phyloP scores from a whole-genome alignment of 2,888 invertebrate genomes.

The Dryocosmus kuriphilus region DNA sequence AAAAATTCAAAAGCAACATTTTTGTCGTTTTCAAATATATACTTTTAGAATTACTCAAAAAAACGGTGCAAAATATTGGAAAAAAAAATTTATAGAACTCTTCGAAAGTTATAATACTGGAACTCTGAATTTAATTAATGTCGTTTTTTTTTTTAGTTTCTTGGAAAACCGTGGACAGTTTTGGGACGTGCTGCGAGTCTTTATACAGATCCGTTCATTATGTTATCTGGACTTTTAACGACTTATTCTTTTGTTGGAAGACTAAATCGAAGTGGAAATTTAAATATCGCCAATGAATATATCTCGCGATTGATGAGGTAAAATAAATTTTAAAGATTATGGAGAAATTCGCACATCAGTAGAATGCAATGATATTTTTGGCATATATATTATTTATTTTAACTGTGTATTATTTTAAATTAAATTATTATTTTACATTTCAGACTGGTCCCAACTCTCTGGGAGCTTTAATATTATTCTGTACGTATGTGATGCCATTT shows the following conservation, averaged over 20 bases:
- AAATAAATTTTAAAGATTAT: conserved; percentile 1
- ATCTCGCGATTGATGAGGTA: conserved; percentile 81
- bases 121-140: not conserved
- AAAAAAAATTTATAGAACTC: too few relatives aligned
- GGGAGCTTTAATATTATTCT: conserved; percentile 83
- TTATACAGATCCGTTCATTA: conserved; percentile 86
- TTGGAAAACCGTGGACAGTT: conserved; percentile 84
- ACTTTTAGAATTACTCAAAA: too few relatives aligned
- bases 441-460: conserved; percentile 83
- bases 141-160: conserved; percentile 73
- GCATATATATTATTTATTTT: conserved; percentile 18
- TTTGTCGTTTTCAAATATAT: too few relatives aligned
- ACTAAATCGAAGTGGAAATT: conserved; percentile 79
- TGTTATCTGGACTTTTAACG: conserved; percentile 84
- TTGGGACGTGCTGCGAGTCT: conserved; percentile 84
- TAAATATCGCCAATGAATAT: conserved; percentile 82
- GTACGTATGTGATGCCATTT: conserved; percentile 83
- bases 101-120: not conserved
- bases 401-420: conserved; percentile 22
- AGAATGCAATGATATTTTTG: too few relatives aligned
- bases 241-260: conserved; percentile 82
- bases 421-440: conserved; percentile 37
- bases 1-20: too few relatives aligned
- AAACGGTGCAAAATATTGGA: too few relatives aligned
- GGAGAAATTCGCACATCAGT: too few relatives aligned